These are phyloP conservation scores for Calameuta pallipes DNA, from an alignment of 2,888 invertebrate species.

Conservation along the genomic window DNA sequence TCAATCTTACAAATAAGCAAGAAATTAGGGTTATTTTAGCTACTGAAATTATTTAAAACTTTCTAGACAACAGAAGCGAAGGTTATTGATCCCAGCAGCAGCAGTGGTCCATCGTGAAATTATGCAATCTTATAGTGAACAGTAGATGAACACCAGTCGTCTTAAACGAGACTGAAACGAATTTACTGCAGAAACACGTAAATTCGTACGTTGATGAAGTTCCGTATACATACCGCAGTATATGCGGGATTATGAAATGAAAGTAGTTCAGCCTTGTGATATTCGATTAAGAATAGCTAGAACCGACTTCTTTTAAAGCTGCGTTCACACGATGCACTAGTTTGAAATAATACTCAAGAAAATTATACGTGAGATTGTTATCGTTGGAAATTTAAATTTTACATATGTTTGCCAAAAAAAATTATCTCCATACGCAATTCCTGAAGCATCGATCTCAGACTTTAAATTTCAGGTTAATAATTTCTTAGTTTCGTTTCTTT, in stretches of 20 bases:
- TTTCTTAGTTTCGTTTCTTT: background rate
- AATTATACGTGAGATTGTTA: background rate
- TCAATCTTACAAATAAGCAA: background rate
- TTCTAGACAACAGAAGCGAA: background rate
- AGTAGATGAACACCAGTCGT: background rate
- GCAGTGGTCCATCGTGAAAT: background rate
- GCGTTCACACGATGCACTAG: background rate
- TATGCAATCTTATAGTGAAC: background rate
- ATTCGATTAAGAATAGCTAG: conserved; percentile 6
- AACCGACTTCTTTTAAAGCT: conserved; percentile 7
- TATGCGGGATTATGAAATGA: conserved; percentile 21
- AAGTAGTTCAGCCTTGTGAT: conserved; percentile 32
- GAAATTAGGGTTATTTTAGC: background rate
- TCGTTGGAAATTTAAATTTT: background rate
- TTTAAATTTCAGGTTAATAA: background rate
- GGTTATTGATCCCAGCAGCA: background rate
- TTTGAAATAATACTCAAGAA: background rate
- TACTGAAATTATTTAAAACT: background rate
- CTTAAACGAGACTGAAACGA: background rate
- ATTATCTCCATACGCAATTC: background rate
- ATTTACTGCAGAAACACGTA: background rate
- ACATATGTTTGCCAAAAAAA: background rate
- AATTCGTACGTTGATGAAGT: background rate
- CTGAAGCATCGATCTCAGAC: background rate
- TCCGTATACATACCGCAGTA: background rate